Base-by-base conservation (phyloP, 2,888 invertebrate genomes). In the Coleophora deauratella region DNA sequence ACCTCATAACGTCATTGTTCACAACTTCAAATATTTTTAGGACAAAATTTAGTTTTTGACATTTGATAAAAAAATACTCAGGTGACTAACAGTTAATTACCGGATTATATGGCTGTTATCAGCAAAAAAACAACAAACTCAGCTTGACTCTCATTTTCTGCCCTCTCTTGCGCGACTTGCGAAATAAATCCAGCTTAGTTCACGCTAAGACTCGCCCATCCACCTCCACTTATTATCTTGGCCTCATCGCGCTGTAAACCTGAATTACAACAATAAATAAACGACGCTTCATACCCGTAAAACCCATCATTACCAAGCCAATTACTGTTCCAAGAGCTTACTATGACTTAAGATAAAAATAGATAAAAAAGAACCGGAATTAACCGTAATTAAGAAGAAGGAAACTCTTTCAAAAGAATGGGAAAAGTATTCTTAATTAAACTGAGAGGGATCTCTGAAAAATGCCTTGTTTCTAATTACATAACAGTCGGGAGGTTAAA, bases 351-450 rank as follows among this genome's bases (percentile, higher is more conserved):
- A 61, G 60, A 66, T 62, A 61, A 66, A n/a, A 72, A 63, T 62
- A 65, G 62, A 73, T 66, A 67, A 71, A 64, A 60, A 55, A 63
- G 57, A 57, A 59, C 58, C n/a, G 50, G 60, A 70, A 72, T 73
- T 69, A 66, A 71, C 72, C 62, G 65, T 75, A 70, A 78, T 77
- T 74, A 77, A 71, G 71, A 62, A 53, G 56, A 66, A 66, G 57
- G 66, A 63, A 73, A 75, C 70, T 74, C 69, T 62, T 70, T 67
- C 58, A 57, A 55, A 51, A 58, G 60, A 57, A 66, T 65, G 57
- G 57, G 57, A 59, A 71, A 72, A 72, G 60, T 64, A 66, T 69
- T 68, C 72, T 72, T 76, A 76, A 79, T 79, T 78, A 78, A 77
- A 68, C 61, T 55, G 62, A 59, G 62, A 59, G 58, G 61, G 62